Evolutionary conservation across 2,888 invertebrate species (phyloP), one percentile per base, ranked within the genome.

Genomic region (Ctena decussata): DNA sequence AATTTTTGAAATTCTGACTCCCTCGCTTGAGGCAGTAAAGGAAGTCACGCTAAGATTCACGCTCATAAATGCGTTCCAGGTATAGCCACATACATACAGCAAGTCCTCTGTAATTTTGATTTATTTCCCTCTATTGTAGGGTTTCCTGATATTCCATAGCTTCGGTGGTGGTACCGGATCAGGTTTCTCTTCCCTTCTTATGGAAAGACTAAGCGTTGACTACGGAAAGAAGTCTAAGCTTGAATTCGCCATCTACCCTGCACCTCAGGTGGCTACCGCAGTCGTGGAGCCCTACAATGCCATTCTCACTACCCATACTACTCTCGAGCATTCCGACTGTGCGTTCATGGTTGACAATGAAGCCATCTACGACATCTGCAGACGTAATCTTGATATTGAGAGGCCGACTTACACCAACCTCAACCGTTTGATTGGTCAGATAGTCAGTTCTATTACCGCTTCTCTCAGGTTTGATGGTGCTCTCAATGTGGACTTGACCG

Each of bases 231-330:
- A 95, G 84, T 94, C 94, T 32, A 94, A 94, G 85, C 89, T 94
- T 32, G 94, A 95, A 85, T 98, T 98, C 95, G 97, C 98, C n/a
- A 97, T 98, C 78, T 98, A 98, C 95, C 98, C 98, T 6, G 98
- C 98, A 15, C 98, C 98, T 0, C 93, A 93, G 85, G 90, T 93
- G 18, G 87, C 93, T 27, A 93, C 93, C 21, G 93, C 98, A 0
- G 98, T 98, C 11, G 98, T 98, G 37, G 98, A 98, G 95, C 99
- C 98, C 0, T 99, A 99, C 97, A 99, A 99, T 97, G 98, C 98
- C 0, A 98, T 99, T 78, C 93, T 99, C 94, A 98, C 98, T 95
- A 99, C 94, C 46, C 99, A 99, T 96, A 99, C 99, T 77, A 99
- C 99, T 84, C 92, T 97, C 87, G 98, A 99, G 96, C 98, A 98